Evolutionary conservation across 2,888 invertebrate species (phyloP).

Genomic region (Cyclophora punctaria): DNA sequence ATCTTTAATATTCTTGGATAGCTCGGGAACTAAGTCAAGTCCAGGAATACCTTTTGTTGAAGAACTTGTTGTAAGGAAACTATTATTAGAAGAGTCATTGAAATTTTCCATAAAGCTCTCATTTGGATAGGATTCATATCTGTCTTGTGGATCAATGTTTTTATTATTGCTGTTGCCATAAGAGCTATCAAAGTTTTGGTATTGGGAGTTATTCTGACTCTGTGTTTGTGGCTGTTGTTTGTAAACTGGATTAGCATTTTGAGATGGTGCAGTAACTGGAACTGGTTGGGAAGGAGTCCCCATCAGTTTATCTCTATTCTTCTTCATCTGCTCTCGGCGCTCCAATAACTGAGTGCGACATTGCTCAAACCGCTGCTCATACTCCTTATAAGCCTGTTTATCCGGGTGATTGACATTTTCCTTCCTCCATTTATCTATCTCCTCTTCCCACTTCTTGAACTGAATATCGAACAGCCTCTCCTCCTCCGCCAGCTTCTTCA

Average conservation of each 20-base stretch:
- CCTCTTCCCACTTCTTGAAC: constrained; percentile 93
- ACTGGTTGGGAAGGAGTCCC: not conserved
- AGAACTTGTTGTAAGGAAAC: constrained; percentile 44
- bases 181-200: constrained; percentile 27
- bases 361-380: constrained; percentile 91
- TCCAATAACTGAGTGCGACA: constrained; percentile 87
- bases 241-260: constrained; percentile 23
- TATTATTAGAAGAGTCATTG: constrained; percentile 22
- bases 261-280: constrained; percentile 27
- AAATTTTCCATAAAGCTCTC: not conserved
- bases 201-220: constrained; percentile 22
- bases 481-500: constrained; percentile 73
- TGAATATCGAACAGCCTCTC: constrained; percentile 91
- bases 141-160: constrained; percentile 33
- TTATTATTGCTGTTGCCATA: constrained; percentile 32
- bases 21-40: constrained; percentile 78
- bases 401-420: constrained; percentile 95
- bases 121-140: constrained; percentile 14
- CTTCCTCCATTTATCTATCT: constrained; percentile 92
- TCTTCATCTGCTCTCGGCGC: constrained; percentile 87
- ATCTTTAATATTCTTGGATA: constrained; percentile 29
- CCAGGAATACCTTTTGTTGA: constrained; percentile 80
- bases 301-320: constrained; percentile 67
- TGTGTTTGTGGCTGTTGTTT: constrained; percentile 18
- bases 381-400: constrained; percentile 87